Base-by-base conservation (phyloP, 2,888 invertebrate genomes). In the Plagiodera versicolora region DNA sequence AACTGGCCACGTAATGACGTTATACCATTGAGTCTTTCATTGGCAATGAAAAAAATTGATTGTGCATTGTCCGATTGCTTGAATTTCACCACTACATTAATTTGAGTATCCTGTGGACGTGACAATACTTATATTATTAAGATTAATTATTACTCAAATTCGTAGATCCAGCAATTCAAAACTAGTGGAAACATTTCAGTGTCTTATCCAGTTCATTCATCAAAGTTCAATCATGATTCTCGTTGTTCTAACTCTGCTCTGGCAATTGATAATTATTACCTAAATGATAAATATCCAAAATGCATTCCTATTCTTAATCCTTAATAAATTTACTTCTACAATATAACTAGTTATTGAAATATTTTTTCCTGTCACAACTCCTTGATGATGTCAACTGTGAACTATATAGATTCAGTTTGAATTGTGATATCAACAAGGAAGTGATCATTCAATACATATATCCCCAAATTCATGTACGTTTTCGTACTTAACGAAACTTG, bases 371-470 rank as follows among this genome's bases (percentile, higher is more conserved):
- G 51, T 39, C 45, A 52, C 30, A 48, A 60, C 56, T 50, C 54
- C 57, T 58, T 62, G 53, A 61, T 50, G 55, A 58, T 35, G 60
- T 61, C 48, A 59, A 53, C 52, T 56, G 59, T 56, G 54, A 62
- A 61, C 47, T 57, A 64, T 57, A 60, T 56, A 63, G 24, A 58
- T 32, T 58, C 61, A 67, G 74, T 73, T 77, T 74, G 75, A 72
- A 74, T 75, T 73, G 75, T 76, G 76, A 76, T 76, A 74, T 77
- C 74, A 72, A 75, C 72, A 73, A 68, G 71, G 72, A 74, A 71
- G 71, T 72, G 67, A 72, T 70, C 70, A 69, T 72, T 71, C 65
- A 64, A 66, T 65, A 58, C 44, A 52, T 32, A 61, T 63, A 66
- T 72, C 72, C 71, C 71, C 67, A 72, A 71, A 71, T 70, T 74